phyloP scores from a whole-genome alignment of 2,797 vertebrate species.

The Rhadinocentrus ornatus region DNA sequence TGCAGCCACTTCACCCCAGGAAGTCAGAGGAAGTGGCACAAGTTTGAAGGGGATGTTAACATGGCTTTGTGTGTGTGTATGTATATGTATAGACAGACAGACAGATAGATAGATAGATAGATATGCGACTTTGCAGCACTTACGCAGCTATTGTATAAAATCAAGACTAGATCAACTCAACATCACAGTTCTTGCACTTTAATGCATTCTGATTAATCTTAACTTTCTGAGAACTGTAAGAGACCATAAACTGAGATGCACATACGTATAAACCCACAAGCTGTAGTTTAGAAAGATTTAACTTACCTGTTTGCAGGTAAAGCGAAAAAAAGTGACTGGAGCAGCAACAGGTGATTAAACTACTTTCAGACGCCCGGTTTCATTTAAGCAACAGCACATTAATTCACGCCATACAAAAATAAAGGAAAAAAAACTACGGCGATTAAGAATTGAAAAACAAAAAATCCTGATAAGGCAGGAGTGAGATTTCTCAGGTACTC shows the following conservation, averaged over 20 bases:
- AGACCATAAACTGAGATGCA: neutral
- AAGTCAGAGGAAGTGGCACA: constrained; percentile 52
- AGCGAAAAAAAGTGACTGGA: neutral
- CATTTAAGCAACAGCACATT: constrained; percentile 35
- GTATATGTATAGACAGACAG: too few relatives aligned
- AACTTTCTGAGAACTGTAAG: neutral
- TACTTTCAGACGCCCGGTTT: constrained; percentile 30
- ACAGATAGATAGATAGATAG: too few relatives aligned
- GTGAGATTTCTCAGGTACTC: constrained; percentile 45
- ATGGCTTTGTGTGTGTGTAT: neutral
- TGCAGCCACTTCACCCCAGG: constrained; percentile 45
- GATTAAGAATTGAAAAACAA: constrained; percentile 17
- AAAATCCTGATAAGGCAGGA: constrained; percentile 56
- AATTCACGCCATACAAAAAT: constrained; percentile 1
- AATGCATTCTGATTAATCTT: neutral
- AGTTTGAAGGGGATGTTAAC: constrained; percentile 31
- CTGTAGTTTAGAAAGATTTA: neutral
- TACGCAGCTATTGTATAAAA: neutral
- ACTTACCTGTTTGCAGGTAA: constrained; percentile 54
- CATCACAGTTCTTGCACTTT: neutral
- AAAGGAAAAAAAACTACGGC: constrained; percentile 13
- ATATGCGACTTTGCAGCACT: neutral
- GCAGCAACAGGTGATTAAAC: constrained; percentile 26
- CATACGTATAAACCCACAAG: neutral
- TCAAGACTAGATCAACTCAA: neutral